Evolutionary conservation across 30 jellyfish, hydroid and myxozoan genomes (phyloP).

Genomic region (Rhopilema esculentum): DNA sequence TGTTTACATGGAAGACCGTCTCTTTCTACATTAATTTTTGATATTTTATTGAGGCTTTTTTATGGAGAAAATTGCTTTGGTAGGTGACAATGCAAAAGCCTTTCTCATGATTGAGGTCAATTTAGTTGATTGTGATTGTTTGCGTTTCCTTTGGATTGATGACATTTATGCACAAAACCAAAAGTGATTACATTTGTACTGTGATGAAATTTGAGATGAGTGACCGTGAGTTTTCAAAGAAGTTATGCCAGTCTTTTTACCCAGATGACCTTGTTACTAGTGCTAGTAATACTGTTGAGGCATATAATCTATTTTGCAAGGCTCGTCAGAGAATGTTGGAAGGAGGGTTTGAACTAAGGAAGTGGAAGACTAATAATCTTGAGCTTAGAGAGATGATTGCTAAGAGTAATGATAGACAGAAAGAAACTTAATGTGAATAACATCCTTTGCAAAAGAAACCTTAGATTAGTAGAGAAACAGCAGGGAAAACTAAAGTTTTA

Average conservation of each 20-base stretch:
- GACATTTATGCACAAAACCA: slow-evolving; percentile 3
- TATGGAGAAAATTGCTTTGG: slow-evolving; percentile 8
- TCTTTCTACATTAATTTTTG: slow-evolving; percentile 5
- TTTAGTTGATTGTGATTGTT: slow-evolving; percentile 25
- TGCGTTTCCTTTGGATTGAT: slow-evolving; percentile 36
- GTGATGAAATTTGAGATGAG: neutral
- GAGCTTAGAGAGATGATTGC: slow-evolving; percentile 23
- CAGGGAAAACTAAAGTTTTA: neutral
- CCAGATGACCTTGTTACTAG: slow-evolving; percentile 32
- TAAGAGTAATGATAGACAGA: neutral
- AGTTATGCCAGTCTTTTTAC: slow-evolving; percentile 11
- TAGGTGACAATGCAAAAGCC: slow-evolving; percentile 43
- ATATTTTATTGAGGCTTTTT: slow-evolving; percentile 11
- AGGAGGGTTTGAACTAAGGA: slow-evolving; percentile 37
- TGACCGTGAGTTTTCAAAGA: neutral
- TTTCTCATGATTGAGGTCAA: slow-evolving; percentile 26
- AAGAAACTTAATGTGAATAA: neutral
- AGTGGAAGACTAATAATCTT: slow-evolving; percentile 37
- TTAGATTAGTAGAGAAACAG: neutral
- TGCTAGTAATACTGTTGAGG: slow-evolving; percentile 6
- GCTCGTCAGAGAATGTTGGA: slow-evolving; percentile 32
- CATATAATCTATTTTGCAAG: slow-evolving; percentile 18
- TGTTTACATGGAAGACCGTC: slow-evolving; percentile 19
- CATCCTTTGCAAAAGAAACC: slow-evolving; percentile 11
- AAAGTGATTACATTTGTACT: neutral